Conservation (phyloP, 2,113 vertebrate genomes). For the Ursus arctos region DNA sequence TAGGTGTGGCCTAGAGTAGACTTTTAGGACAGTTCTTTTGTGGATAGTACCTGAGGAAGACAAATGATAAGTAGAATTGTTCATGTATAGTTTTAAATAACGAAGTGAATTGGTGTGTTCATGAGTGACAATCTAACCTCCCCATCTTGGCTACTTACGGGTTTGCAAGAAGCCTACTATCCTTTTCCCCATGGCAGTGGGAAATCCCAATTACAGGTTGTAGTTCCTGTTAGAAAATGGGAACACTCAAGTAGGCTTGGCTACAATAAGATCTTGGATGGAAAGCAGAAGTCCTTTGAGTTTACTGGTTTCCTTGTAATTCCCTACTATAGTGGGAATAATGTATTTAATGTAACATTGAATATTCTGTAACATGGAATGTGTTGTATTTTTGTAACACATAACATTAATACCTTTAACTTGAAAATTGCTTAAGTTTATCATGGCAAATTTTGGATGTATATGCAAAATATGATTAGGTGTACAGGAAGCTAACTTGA, state of each 20-base stretch:
- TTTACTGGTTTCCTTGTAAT: background rate
- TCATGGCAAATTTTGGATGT: background rate
- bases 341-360: slow-evolving; percentile 16
- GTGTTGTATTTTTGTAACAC: background rate
- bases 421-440: slow-evolving; percentile 22
- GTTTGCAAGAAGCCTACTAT: background rate
- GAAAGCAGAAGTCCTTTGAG: background rate
- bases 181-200: background rate
- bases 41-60: background rate
- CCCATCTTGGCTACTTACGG: background rate
- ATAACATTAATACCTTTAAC: background rate
- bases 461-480: background rate
- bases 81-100: slow-evolving; percentile 26
- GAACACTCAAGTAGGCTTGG: background rate
- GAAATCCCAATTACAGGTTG: background rate
- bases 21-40: background rate
- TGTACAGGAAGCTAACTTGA: background rate
- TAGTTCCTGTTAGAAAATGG: slow-evolving; percentile 15
- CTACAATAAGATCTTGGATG: background rate
- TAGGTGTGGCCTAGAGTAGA: slow-evolving; percentile 22
- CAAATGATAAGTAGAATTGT: slow-evolving; percentile 11
- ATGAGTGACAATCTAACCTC: background rate
- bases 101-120: background rate
- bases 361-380: background rate
- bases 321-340: background rate